Evolutionary conservation across 1,140 invertebrate genomes (phyloP).

Genomic region (Danaus melanippus): DNA sequence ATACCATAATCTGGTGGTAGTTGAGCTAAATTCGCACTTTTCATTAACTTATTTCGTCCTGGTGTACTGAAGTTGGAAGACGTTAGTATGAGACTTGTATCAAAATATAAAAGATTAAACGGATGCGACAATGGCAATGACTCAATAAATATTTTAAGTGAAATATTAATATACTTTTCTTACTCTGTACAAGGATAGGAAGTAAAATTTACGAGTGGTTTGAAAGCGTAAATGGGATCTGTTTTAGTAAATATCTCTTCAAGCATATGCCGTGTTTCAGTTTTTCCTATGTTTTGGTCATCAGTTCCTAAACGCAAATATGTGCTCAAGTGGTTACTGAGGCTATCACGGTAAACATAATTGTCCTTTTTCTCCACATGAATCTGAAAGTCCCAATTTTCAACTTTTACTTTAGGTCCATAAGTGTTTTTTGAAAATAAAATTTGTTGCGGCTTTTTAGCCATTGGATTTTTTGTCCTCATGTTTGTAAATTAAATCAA

Average conservation of each 20-base stretch:
- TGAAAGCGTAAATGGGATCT: slow-evolving; percentile 51
- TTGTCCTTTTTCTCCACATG: slow-evolving; percentile 62
- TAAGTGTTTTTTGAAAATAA: slow-evolving; percentile 68
- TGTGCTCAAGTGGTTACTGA: slow-evolving; percentile 63
- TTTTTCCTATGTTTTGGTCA: slow-evolving; percentile 42
- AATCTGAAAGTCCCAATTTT: slow-evolving; percentile 58
- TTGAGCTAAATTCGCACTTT: slow-evolving; percentile 52
- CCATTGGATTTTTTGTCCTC: slow-evolving; percentile 49
- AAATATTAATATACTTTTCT: slow-evolving; percentile 21
- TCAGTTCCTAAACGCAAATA: slow-evolving; percentile 55
- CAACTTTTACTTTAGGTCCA: slow-evolving; percentile 54
- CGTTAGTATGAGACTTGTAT: too few relatives aligned
- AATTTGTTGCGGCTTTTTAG: slow-evolving; percentile 61
- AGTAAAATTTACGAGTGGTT: slow-evolving; percentile 60
- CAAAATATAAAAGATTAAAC: too few relatives aligned
- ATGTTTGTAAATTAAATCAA: slow-evolving; percentile 27
- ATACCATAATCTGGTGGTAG: slow-evolving; percentile 51
- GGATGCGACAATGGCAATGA: too few relatives aligned
- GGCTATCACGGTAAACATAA: slow-evolving; percentile 59
- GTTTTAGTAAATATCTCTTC: slow-evolving; percentile 51
- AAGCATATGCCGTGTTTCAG: slow-evolving; percentile 60
- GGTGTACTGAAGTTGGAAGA: slow-evolving; percentile 33
- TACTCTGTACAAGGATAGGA: slow-evolving; percentile 65
- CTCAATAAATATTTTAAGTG: neutral
- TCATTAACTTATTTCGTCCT: slow-evolving; percentile 59